Evolutionary conservation across 2,113 vertebrate genomes (phyloP).

Genomic region (Gulo gulo): DNA sequence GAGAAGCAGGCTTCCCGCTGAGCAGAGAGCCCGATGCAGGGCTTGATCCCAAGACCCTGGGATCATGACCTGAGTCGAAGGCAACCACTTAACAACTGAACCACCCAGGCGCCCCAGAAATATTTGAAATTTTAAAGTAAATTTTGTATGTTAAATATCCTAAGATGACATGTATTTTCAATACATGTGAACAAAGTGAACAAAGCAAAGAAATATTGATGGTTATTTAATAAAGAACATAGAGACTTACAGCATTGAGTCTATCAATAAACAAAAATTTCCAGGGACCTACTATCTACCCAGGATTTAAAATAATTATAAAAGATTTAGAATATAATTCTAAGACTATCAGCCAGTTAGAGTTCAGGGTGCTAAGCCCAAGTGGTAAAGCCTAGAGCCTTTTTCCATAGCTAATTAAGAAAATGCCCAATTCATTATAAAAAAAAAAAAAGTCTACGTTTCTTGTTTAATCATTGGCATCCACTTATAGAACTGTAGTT

Average conservation of each 20-base stretch:
- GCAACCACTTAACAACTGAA: too few species aligned
- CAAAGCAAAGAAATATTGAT: background rate
- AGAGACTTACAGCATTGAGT: background rate
- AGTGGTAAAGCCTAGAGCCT: background rate
- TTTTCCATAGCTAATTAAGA: background rate
- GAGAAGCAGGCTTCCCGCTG: too few species aligned
- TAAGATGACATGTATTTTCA: background rate
- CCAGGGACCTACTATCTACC: background rate
- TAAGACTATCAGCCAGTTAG: background rate
- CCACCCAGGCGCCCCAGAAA: background rate
- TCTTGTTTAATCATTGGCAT: constrained; percentile 52
- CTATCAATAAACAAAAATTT: background rate
- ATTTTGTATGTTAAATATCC: background rate
- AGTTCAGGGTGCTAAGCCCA: background rate
- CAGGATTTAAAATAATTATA: background rate
- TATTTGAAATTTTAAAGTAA: constrained; percentile 18
- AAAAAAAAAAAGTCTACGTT: background rate
- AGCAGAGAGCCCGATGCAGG: too few species aligned
- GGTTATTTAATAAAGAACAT: background rate
- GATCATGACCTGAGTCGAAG: too few species aligned
- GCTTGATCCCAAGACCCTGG: too few species aligned
- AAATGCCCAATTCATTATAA: background rate
- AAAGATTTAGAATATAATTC: background rate
- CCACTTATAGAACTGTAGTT: background rate
- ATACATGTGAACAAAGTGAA: background rate